Evolutionary conservation across 2,888 invertebrate genomes (phyloP).

Genomic region (Acleris literana): DNA sequence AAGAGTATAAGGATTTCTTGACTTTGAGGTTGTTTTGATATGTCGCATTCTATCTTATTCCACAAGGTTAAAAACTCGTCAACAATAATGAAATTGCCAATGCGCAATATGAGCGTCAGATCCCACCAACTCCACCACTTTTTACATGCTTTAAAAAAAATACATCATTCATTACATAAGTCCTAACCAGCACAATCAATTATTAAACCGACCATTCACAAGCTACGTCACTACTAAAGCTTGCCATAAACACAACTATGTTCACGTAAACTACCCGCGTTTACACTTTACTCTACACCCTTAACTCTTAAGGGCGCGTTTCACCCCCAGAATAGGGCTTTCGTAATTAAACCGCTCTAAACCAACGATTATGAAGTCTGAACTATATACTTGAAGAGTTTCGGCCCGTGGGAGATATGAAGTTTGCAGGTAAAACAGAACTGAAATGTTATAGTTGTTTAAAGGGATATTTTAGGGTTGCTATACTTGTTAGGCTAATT

Average conservation of each 20-base stretch:
- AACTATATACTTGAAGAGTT: constrained; percentile 38
- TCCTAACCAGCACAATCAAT: constrained; percentile 38
- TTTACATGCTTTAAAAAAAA: neutral
- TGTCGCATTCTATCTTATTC: too few relatives aligned
- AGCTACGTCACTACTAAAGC: constrained; percentile 38
- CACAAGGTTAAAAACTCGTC: too few relatives aligned
- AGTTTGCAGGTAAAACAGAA: constrained; percentile 30
- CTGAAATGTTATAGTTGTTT: neutral
- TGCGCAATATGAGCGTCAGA: too few relatives aligned
- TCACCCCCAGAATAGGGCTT: constrained; percentile 74
- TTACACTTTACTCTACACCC: constrained; percentile 40
- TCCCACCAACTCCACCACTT: too few relatives aligned
- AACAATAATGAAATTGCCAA: too few relatives aligned
- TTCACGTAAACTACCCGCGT: constrained; percentile 37
- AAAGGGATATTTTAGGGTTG: too few relatives aligned
- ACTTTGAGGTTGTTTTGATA: too few relatives aligned
- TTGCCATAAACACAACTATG: constrained; percentile 61
- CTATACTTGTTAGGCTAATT: too few relatives aligned
- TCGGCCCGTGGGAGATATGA: constrained; percentile 31
- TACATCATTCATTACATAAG: constrained; percentile 2
- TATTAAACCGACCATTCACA: constrained; percentile 41
- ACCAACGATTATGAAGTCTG: constrained; percentile 65
- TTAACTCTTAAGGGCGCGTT: constrained; percentile 71
- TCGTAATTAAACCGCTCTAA: constrained; percentile 80
- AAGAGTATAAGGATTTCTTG: too few relatives aligned